Evolutionary conservation across 2,888 invertebrate genomes (phyloP).

Genomic region (Lepidocyrtoides sp.): DNA sequence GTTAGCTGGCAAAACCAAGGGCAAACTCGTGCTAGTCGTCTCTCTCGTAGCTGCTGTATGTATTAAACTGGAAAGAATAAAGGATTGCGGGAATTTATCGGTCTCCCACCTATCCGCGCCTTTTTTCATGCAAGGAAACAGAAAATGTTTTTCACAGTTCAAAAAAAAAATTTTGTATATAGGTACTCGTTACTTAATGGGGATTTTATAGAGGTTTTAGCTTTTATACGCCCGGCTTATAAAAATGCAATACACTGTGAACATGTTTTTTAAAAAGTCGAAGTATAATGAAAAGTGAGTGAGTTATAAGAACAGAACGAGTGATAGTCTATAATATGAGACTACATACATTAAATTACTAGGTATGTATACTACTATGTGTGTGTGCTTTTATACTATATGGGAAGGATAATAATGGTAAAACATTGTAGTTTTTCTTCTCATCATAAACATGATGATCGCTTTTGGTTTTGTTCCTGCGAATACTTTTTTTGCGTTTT

Average conservation of each 20-base stretch:
- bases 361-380: neutral
- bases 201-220: neutral
- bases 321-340: too few species aligned
- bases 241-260: neutral
- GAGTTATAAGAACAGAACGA: neutral
- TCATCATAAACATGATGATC: slow-evolving; percentile 20
- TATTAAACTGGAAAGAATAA: neutral
- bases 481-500: slow-evolving; percentile 4
- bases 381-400: too few species aligned
- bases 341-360: neutral
- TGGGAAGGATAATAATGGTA: neutral
- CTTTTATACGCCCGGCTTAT: neutral
- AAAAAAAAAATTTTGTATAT: neutral
- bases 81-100: slow-evolving; percentile 72
- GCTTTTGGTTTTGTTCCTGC: slow-evolving; percentile 7
- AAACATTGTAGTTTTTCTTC: slow-evolving; percentile 16
- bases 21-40: neutral
- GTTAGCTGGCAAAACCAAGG: slow-evolving; percentile 14
- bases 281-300: neutral
- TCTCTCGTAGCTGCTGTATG: neutral
- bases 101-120: slow-evolving; percentile 63
- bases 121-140: slow-evolving; percentile 42
- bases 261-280: neutral
- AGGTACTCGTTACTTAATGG: too few species aligned
- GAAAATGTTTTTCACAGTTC: too few species aligned